Base-by-base conservation (phyloP, 2,888 invertebrate species). In the Watsonalla binaria region DNA sequence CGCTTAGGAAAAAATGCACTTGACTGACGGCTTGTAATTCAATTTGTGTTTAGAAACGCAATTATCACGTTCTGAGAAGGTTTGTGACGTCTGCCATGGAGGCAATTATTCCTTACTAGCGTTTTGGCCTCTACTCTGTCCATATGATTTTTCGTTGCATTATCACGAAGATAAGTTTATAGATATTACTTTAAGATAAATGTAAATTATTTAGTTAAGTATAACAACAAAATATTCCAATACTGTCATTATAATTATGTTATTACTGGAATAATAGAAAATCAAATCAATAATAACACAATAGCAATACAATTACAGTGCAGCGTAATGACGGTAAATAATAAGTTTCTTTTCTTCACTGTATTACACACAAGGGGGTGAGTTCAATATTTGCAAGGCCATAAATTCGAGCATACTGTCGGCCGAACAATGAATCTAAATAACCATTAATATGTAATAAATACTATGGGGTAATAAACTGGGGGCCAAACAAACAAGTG, bases 371-470 rank as follows among this genome's bases (percentile, higher is more conserved):
- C 49, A 64, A 42, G 68, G 80, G 78, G 80, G 68, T 61, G 77
- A 61, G 81, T 88, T 81, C 82, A 86, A 88, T 82, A 84, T 82
- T 84, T 70, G 81, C 84, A 75, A 77, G 70, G 78, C 84, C 76
- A 86, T 90, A 88, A 90, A 90, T 88, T 89, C 83, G 79, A 89
- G 84, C 90, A 88, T 89, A 90, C 90, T 88, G 90, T 83, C 78
- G 76, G 76, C 82, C 75, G 83, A 82, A 90, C 90, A 90, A 90
- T 90, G 89, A 88, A 86, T 86, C 89, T 82, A 89, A 90, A 90
- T 90, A 90, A 90, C 90, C 89, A 90, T 90, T 90, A 90, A 90
- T 90, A 90, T 88, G 90, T 89, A 90, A 90, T 90, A 90, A 90
- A 90, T 90, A 89, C 87, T 86, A 85, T 83, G 82, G 90, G 86